Percentiles rank a stretch among this genome's conserved stretches.
phyloP scores from a whole-genome alignment of 2,113 vertebrate species.

The Promerops cafer region DNA sequence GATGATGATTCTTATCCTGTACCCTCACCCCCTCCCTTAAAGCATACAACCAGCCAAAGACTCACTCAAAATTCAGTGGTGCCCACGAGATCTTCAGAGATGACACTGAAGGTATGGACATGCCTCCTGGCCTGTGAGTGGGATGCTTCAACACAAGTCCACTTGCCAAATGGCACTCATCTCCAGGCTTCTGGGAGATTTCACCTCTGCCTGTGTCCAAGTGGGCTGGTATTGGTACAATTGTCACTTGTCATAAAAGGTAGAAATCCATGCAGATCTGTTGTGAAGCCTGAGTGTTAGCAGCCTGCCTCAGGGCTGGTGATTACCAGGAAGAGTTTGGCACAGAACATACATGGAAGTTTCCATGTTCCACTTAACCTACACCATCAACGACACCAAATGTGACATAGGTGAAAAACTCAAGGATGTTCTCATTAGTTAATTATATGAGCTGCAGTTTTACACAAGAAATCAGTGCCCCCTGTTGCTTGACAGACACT shows the following conservation, averaged over 20 bases:
- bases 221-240: neutral
- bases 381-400: neutral
- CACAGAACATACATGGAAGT: neutral
- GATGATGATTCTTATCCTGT: neutral
- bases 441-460: neutral
- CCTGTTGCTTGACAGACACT: neutral
- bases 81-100: fast-evolving
- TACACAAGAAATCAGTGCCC: neutral
- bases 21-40: neutral
- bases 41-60: neutral
- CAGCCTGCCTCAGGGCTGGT: neutral
- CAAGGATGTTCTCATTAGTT: neutral
- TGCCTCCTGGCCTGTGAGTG: neutral
- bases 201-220: neutral
- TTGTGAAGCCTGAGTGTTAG: neutral
- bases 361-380: neutral
- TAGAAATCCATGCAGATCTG: neutral
- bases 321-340: neutral
- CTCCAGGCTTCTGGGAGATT: neutral
- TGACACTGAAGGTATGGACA: neutral
- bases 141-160: neutral
- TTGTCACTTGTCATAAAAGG: neutral
- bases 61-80: neutral
- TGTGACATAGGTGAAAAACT: neutral
- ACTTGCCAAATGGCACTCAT: neutral